phyloP scores from a whole-genome alignment of 2,888 invertebrate species.

The Eilema sororculum region DNA sequence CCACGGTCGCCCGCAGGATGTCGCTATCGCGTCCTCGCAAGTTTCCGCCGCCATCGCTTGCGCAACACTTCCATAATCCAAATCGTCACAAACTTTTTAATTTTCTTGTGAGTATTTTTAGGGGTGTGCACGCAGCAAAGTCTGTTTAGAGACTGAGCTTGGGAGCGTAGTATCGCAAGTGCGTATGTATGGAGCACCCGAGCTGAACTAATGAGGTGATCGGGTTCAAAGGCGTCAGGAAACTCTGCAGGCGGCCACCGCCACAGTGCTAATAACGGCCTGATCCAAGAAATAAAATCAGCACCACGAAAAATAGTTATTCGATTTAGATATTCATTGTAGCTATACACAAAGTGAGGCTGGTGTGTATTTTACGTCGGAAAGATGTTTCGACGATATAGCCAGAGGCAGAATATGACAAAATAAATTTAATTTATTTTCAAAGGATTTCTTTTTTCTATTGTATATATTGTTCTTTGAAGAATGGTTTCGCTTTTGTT shows the following conservation, averaged over 20 bases:
- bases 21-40: constrained; percentile 77
- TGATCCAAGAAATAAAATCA: constrained; percentile 37
- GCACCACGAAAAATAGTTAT: constrained; percentile 12
- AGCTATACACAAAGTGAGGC: constrained; percentile 18
- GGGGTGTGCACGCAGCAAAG: constrained; percentile 77
- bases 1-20: constrained; percentile 85
- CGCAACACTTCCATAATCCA: constrained; percentile 65
- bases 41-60: constrained; percentile 79
- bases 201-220: constrained; percentile 83
- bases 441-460: constrained; percentile 17
- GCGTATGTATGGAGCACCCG: constrained; percentile 74
- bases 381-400: constrained; percentile 33
- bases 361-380: constrained; percentile 24
- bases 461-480: constrained; percentile 19
- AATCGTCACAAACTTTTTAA: constrained; percentile 53
- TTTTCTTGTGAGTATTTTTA: constrained; percentile 57
- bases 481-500: constrained; percentile 9
- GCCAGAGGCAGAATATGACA: constrained; percentile 32
- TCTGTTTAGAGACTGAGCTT: constrained; percentile 78
- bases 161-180: constrained; percentile 70
- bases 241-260: constrained; percentile 73
- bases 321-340: constrained; percentile 16
- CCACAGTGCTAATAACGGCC: constrained; percentile 66
- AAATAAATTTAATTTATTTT: constrained; percentile 25
- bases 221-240: constrained; percentile 81